Percentiles rank a stretch among this genome's conserved stretches.
phyloP scores from a whole-genome alignment of 2,113 vertebrate genomes.

The Opisthocomus hoazin region DNA sequence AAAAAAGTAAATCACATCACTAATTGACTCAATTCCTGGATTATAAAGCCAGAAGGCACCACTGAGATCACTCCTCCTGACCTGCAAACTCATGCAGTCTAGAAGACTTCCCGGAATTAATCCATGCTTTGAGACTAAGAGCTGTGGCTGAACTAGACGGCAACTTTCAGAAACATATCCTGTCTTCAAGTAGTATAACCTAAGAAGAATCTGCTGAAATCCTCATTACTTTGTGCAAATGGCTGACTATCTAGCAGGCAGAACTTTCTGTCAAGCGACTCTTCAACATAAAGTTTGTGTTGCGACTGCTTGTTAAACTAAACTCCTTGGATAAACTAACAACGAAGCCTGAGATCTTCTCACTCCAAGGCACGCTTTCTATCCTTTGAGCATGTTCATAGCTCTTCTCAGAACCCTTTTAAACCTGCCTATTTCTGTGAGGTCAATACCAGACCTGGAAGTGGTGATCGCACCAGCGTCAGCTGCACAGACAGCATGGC shows the following conservation, averaged over 20 bases:
- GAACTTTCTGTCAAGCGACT: neutral
- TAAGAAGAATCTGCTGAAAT: neutral
- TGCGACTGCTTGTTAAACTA: neutral
- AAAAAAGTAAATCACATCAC: neutral
- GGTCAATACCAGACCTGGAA: neutral
- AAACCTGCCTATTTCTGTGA: neutral
- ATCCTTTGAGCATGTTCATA: neutral
- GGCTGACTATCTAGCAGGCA: neutral
- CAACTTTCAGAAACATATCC: neutral
- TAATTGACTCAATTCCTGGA: conserved; percentile 15
- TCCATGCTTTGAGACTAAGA: neutral
- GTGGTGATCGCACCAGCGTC: rapidly evolving
- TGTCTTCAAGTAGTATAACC: neutral
- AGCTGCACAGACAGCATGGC: neutral
- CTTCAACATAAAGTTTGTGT: neutral
- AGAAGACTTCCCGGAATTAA: neutral
- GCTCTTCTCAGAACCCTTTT: neutral
- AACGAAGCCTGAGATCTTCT: neutral
- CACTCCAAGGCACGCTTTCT: neutral
- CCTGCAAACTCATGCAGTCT: neutral
- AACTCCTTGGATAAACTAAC: neutral
- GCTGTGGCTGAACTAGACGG: neutral
- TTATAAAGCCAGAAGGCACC: conserved; percentile 13
- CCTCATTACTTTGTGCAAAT: neutral
- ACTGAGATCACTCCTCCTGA: neutral